Evolutionary conservation across 2,113 vertebrate species (phyloP), one percentile per base, ranked within the genome.

Genomic region (Uropsilus gracilis): DNA sequence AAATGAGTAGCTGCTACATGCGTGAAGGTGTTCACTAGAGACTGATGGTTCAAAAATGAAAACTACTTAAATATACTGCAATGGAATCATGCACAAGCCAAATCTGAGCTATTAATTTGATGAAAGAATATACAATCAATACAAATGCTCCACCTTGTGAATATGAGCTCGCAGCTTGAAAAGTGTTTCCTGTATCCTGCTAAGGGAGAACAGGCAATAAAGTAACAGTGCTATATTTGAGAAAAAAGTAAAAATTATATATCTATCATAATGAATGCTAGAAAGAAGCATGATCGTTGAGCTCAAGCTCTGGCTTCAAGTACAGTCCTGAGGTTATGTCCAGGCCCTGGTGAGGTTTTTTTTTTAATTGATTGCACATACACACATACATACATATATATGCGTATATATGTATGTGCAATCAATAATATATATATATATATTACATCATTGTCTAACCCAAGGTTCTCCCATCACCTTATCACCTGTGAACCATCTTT

Each of bases 1-100:
- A 88, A 91, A 91, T 68, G 64, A 85, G 78, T 80, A 89, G 94
- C 84, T 80, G 50, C 44, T 69, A 42, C 5, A 3, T 72, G 50
- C 22, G 76, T 42, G 2, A 91, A 83, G 20, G 72, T 77, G 50
- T 88, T 66, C 30, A n/a, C 59, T 73, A 63, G 39, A 68, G 20
- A 77, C 61, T 80, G 85, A 64, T 68, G 46, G 50, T 50, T 44
- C 34, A 86, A 85, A 85, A 66, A 76, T 34, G 8, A 86, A 64
- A 86, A 18, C 22, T 42, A 48, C 26, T 20, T 48, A 61, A 93
- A 69, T 68, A 53, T 39, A 18, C 37, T 80, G 39, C 32, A 48
- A 12, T 61, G 22, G 42, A 84, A 91, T 28, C 28, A 39, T 53
- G 46, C 16, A 61, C 6, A 71, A 72, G 63, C 46, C 50, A 89